Percentiles rank a stretch among this genome's conserved stretches.
These are phyloP conservation scores for Vidua chalybeata DNA, from an alignment of 2,113 vertebrate species.

Conservation along the genomic window DNA sequence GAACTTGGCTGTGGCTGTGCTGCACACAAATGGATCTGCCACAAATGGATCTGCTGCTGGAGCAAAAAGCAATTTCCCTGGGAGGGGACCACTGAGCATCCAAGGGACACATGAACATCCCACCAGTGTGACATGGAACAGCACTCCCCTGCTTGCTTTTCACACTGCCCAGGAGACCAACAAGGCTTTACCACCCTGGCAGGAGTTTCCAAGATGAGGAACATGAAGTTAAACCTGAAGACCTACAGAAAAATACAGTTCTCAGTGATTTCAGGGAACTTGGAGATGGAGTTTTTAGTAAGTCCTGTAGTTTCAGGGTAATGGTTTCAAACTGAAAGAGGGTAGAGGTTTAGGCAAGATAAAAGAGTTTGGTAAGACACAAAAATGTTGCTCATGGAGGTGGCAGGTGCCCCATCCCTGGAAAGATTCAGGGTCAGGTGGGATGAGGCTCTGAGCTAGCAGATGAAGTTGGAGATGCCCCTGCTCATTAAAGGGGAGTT, in stretches of 20 bases:
- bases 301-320: accelerated
- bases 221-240: background rate
- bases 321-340: background rate
- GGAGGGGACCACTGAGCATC: background rate
- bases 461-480: background rate
- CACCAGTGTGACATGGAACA: background rate
- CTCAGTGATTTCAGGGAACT: background rate
- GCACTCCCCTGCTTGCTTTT: too few relatives aligned
- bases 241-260: accelerated
- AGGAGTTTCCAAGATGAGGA: background rate
- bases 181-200: background rate
- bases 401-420: background rate
- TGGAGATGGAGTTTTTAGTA: background rate
- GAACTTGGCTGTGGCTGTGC: background rate
- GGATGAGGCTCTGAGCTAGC: background rate
- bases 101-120: background rate
- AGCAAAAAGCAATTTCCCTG: background rate
- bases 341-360: accelerated
- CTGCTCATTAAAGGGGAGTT: background rate
- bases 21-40: background rate
- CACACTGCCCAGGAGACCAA: background rate
- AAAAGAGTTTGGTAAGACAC: background rate
- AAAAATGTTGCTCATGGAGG: background rate
- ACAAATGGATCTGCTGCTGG: background rate
- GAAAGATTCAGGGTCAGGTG: background rate